Evolutionary conservation across 1,140 invertebrate species (phyloP).

Genomic region (Oncopeltus fasciatus): DNA sequence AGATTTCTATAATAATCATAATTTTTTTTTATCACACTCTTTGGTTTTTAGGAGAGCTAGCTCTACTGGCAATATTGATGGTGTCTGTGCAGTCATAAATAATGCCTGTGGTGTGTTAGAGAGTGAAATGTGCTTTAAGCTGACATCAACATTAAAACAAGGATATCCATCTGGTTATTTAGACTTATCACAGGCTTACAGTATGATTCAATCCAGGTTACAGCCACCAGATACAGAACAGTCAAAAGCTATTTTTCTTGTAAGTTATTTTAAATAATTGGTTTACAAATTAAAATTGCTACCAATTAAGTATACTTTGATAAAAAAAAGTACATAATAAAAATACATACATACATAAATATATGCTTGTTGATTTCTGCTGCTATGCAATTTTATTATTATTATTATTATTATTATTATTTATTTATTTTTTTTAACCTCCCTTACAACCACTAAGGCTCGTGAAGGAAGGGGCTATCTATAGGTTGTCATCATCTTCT

Average conservation of each 20-base stretch:
- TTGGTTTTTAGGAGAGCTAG: slow-evolving; percentile 56
- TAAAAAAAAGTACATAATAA: too few relatives aligned
- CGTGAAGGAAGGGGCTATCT: too few relatives aligned
- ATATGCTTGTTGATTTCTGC: too few relatives aligned
- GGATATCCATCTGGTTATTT: slow-evolving; percentile 79
- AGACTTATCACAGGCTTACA: slow-evolving; percentile 64
- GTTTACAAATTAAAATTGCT: background rate
- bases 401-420: too few relatives aligned
- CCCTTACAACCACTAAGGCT: too few relatives aligned
- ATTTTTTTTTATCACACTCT: background rate
- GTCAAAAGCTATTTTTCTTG: slow-evolving; percentile 50
- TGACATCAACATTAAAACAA: slow-evolving; percentile 58
- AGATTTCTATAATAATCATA: too few relatives aligned
- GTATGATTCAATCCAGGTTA: slow-evolving; percentile 63
- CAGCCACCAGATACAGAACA: slow-evolving; percentile 71
- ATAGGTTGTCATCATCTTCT: too few relatives aligned
- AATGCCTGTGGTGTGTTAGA: slow-evolving; percentile 81
- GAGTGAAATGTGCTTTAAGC: slow-evolving; percentile 62
- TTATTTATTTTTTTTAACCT: too few relatives aligned
- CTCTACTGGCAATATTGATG: slow-evolving; percentile 82
- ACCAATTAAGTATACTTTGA: too few relatives aligned
- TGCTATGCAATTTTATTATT: too few relatives aligned
- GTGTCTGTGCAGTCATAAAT: slow-evolving; percentile 92
- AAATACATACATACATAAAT: too few relatives aligned
- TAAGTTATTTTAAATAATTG: slow-evolving; percentile 29